Evolutionary conservation across 2,888 invertebrate species (phyloP).

Genomic region (Euspilapteryx auroguttella): DNA sequence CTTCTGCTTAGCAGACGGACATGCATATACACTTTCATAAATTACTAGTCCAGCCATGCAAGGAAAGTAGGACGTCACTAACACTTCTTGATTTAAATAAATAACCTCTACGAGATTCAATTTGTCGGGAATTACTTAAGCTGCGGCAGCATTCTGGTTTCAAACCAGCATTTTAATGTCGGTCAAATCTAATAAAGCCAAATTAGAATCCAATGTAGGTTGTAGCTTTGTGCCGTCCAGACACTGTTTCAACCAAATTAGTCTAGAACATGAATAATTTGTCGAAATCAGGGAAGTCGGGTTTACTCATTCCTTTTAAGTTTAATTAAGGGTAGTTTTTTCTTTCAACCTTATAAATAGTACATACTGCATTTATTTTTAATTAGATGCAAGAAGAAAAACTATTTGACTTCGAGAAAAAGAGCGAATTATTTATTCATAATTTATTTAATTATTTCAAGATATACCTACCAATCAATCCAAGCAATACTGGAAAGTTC

Average conservation of each 20-base stretch:
- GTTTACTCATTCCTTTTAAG: no score
- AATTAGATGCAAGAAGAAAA: no score
- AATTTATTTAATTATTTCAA: no score
- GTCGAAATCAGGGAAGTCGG: constrained; percentile 20
- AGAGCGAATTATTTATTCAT: no score
- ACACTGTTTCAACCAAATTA: constrained; percentile 22
- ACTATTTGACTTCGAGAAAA: no score
- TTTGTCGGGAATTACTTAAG: neutral
- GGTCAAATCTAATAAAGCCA: constrained; percentile 46
- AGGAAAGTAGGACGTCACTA: neutral
- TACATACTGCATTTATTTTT: no score
- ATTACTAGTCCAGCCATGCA: neutral
- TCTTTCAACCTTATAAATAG: neutral
- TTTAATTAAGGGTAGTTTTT: neutral
- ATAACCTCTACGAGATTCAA: neutral
- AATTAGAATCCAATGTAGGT: constrained; percentile 41
- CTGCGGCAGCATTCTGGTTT: neutral
- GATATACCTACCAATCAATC: no score
- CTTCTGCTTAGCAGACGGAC: neutral
- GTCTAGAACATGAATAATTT: constrained; percentile 24
- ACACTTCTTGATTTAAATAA: neutral
- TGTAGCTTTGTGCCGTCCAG: constrained; percentile 13
- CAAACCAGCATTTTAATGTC: constrained; percentile 31
- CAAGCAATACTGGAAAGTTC: no score
- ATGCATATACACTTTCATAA: neutral